Evolutionary conservation across 2,797 vertebrate species (phyloP).

Genomic region (Gallinago nigripennis): DNA sequence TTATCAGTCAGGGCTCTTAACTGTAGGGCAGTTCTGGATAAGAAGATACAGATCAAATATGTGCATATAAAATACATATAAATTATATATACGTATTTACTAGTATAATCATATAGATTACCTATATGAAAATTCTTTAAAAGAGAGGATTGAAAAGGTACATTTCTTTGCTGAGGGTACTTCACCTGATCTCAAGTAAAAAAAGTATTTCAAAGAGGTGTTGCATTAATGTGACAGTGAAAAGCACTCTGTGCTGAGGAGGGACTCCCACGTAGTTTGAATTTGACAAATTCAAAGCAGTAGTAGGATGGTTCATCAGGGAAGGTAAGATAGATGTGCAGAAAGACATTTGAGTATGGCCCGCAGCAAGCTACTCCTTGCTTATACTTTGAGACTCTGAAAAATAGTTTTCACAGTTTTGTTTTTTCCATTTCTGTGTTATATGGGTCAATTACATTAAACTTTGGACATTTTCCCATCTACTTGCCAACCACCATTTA

Average conservation of each 20-base stretch:
- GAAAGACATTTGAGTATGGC: not conserved
- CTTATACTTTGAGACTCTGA: not conserved
- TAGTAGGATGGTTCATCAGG: not conserved
- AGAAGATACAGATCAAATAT: not conserved
- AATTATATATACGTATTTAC: not conserved
- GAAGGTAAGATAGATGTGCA: not conserved
- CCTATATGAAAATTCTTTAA: not conserved
- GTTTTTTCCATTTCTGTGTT: not conserved
- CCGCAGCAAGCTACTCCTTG: not conserved
- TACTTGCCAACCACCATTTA: constrained; percentile 16
- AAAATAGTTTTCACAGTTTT: not conserved
- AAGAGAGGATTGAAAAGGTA: not conserved
- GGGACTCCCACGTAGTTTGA: not conserved
- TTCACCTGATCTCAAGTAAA: not conserved
- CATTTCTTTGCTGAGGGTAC: not conserved
- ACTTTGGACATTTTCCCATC: not conserved
- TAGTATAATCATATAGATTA: not conserved
- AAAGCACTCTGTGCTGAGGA: not conserved
- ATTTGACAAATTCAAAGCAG: not conserved
- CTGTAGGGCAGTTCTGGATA: not conserved
- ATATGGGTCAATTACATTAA: constrained; percentile 9
- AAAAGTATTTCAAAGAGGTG: not conserved
- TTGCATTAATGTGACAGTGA: not conserved
- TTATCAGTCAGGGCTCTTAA: not conserved
- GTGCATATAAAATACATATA: not conserved